Conservation (phyloP, 2,113 vertebrate species). For the Hydropotes inermis region DNA sequence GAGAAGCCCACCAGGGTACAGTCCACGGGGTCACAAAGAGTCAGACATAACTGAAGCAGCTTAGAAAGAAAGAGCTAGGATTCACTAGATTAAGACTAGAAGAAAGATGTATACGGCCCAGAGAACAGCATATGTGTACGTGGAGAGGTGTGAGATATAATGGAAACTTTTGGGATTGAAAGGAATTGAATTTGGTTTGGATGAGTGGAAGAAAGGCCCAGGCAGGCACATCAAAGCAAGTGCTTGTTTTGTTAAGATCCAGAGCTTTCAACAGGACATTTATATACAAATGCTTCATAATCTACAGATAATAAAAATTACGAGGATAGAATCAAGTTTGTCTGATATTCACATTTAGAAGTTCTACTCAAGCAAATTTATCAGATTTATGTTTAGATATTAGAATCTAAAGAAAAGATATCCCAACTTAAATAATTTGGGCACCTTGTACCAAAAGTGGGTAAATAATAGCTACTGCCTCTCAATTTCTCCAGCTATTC, state of each 20-base stretch:
- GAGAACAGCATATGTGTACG: background rate
- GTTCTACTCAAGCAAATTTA: background rate
- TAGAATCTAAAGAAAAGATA: background rate
- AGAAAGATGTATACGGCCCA: background rate
- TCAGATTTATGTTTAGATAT: background rate
- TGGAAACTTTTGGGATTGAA: background rate
- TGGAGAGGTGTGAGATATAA: background rate
- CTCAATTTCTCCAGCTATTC: background rate
- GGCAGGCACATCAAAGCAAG: background rate
- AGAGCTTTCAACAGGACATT: background rate
- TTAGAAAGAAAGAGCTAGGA: background rate
- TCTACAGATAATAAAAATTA: background rate
- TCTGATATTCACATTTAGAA: background rate
- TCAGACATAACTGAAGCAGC: background rate
- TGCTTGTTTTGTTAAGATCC: background rate
- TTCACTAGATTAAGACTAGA: background rate
- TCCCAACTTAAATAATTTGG: background rate
- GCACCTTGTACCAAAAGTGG: background rate
- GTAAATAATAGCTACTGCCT: background rate
- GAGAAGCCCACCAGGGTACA: background rate
- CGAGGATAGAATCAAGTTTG: background rate
- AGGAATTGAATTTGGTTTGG: background rate
- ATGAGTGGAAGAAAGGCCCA: background rate
- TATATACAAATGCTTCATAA: background rate
- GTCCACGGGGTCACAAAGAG: background rate